These are phyloP conservation scores for Antechinus flavipes DNA, from an alignment of 2,113 vertebrate species.

Conservation along the genomic window DNA sequence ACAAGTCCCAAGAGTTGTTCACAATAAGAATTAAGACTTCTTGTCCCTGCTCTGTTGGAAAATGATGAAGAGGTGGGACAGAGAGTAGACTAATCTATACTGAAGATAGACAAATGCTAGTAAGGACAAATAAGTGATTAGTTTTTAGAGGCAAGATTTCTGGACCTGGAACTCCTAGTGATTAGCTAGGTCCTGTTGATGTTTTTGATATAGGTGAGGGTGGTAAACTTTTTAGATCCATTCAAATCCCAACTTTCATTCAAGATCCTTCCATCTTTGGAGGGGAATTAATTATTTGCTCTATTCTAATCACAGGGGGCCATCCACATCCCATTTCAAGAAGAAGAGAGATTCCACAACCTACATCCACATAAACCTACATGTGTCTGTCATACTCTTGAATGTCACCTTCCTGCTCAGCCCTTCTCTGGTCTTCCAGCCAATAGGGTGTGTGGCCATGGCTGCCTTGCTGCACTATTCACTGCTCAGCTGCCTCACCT, in stretches of 20 bases:
- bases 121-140: neutral
- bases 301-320: neutral
- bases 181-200: neutral
- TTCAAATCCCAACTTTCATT: neutral
- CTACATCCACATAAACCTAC: conserved; percentile 77
- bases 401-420: conserved; percentile 75
- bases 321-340: conserved; percentile 51
- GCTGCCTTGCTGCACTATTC: conserved; percentile 72
- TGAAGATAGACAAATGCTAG: neutral
- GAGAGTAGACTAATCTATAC: neutral
- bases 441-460: neutral
- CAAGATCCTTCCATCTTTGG: neutral
- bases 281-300: neutral
- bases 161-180: neutral
- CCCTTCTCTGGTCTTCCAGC: accelerated
- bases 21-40: neutral
- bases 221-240: too few relatives aligned
- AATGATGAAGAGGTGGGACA: neutral
- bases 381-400: conserved; percentile 70
- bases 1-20: neutral
- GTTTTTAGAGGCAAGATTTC: neutral
- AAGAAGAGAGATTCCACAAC: conserved; percentile 51
- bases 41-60: neutral
- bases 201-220: neutral
- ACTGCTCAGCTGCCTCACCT: conserved; percentile 78